These are phyloP conservation scores for Apolygus lucorum DNA, from an alignment of 1,140 invertebrate genomes.

Conservation along the genomic window DNA sequence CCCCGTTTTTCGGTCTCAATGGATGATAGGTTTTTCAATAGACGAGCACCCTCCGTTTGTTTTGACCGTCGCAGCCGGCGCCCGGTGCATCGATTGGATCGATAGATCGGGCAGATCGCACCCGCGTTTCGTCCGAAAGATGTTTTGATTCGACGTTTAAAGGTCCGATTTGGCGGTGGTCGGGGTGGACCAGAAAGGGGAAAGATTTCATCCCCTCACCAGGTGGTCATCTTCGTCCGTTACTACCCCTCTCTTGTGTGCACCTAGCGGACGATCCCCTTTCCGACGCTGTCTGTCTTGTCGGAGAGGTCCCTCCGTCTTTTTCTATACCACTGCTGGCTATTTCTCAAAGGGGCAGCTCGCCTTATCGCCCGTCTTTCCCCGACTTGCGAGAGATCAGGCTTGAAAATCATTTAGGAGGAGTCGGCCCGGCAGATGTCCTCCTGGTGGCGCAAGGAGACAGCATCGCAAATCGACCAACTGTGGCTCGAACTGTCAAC, in stretches of 20 bases:
- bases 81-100: neutral
- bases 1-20: neutral
- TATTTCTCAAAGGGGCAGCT: no score
- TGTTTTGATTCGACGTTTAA: neutral
- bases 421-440: no score
- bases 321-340: no score
- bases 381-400: no score
- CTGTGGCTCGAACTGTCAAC: no score
- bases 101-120: neutral
- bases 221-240: neutral
- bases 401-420: no score
- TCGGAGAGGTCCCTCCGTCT: no score
- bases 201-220: neutral
- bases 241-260: neutral
- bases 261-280: no score
- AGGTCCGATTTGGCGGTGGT: neutral
- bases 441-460: no score
- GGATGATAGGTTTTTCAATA: neutral
- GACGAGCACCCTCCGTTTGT: neutral
- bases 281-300: no score
- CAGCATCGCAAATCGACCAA: no score
- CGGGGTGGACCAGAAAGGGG: neutral
- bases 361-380: no score
- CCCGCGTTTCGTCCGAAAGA: neutral
- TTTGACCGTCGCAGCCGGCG: neutral